Conservation (phyloP, 1,140 invertebrate species). For the Geopemphigus sp. region DNA sequence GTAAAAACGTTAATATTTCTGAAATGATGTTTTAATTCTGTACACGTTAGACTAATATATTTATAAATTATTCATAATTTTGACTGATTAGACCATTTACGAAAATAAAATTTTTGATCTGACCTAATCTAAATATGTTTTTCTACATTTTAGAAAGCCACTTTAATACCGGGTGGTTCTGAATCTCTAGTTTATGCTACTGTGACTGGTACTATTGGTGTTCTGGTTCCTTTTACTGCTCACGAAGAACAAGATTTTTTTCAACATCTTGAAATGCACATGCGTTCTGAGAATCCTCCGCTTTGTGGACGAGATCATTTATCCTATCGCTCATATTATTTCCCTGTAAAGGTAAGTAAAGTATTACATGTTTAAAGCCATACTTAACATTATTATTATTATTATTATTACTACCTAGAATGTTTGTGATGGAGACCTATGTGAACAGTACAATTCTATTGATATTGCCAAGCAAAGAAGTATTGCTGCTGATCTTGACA, state of each 20-base stretch:
- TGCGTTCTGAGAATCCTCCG: slow-evolving; percentile 94
- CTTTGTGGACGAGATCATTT: slow-evolving; percentile 96
- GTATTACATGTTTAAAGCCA: too few relatives aligned
- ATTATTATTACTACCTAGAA: slow-evolving; percentile 63
- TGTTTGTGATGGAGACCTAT: slow-evolving; percentile 97
- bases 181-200: slow-evolving; percentile 96
- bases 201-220: slow-evolving; percentile 90
- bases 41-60: slow-evolving; percentile 54
- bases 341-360: slow-evolving; percentile 82
- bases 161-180: slow-evolving; percentile 93
- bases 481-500: slow-evolving; percentile 90
- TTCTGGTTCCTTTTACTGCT: slow-evolving; percentile 95
- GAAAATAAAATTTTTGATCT: too few relatives aligned
- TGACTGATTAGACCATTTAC: neutral
- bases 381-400: slow-evolving; percentile 4
- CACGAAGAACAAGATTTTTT: slow-evolving; percentile 99
- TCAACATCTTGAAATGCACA: slow-evolving; percentile 99
- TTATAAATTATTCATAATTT: neutral
- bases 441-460: slow-evolving; percentile 97
- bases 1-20: neutral
- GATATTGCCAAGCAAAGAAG: slow-evolving; percentile 91
- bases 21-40: slow-evolving; percentile 10
- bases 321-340: slow-evolving; percentile 95
- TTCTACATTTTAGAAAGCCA: slow-evolving; percentile 72
- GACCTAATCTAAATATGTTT: neutral